Evolutionary conservation across 2,797 vertebrate genomes (phyloP).

Genomic region (Periparus ater): DNA sequence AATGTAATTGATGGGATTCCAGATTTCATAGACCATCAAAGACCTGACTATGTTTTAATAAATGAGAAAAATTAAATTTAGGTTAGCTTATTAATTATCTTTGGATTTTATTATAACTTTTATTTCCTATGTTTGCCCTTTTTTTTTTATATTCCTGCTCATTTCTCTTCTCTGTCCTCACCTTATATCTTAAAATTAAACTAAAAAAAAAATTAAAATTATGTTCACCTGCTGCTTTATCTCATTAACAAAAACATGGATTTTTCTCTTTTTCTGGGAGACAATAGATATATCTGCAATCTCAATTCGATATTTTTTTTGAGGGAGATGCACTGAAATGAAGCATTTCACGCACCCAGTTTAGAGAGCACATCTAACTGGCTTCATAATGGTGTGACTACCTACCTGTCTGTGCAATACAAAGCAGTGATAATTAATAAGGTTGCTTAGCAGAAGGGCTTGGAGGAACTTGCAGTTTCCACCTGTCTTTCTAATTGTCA

Average conservation of each 20-base stretch:
- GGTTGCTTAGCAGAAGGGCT: not conserved
- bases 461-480: not conserved
- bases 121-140: not conserved
- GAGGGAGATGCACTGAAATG: not conserved
- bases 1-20: conserved; percentile 47
- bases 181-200: not conserved
- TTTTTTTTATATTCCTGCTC: not conserved
- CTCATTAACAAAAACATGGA: not conserved
- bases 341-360: not conserved
- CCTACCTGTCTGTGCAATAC: not conserved
- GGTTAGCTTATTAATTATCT: not conserved
- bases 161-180: not conserved
- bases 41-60: conserved; percentile 62
- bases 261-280: not conserved
- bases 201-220: conserved; percentile 47
- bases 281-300: not conserved
- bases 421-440: not conserved
- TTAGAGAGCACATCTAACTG: not conserved
- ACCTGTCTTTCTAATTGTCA: not conserved
- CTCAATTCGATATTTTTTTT: not conserved
- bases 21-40: conserved; percentile 65
- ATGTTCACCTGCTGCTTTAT: conserved; percentile 5
- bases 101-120: not conserved
- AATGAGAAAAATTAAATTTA: conserved; percentile 58
- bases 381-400: not conserved